Evolutionary conservation across 1,140 invertebrate species (phyloP).

Genomic region (Drosophila parvula): DNA sequence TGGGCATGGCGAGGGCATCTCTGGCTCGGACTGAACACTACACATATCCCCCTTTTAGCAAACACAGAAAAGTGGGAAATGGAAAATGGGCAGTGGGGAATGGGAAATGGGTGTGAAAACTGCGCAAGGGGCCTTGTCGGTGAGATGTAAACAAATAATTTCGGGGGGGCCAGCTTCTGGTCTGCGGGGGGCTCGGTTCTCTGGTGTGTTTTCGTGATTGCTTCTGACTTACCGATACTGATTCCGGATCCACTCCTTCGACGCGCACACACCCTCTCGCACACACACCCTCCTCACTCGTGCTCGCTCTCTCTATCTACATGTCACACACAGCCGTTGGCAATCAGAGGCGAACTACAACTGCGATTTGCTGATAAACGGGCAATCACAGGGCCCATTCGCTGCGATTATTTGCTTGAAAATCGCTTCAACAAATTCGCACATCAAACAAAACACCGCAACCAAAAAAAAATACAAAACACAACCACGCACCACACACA

Average conservation of each 20-base stretch:
- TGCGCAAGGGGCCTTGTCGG: conserved; percentile 6
- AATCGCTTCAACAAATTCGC: conserved; percentile 6
- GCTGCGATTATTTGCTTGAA: conserved; percentile 8
- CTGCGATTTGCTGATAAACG: conserved; percentile 20
- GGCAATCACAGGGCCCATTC: conserved; percentile 20
- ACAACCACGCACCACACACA: not conserved
- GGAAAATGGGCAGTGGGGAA: not conserved
- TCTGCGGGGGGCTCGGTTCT: conserved; percentile 1
- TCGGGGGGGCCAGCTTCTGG: conserved; percentile 14
- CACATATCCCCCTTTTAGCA: not conserved
- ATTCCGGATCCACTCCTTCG: conserved; percentile 46
- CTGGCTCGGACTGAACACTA: not conserved
- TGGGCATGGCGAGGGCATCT: not conserved
- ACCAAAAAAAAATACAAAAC: not conserved
- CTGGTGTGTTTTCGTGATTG: conserved; percentile 11
- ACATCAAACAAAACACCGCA: conserved; percentile 8
- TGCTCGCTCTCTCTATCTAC: conserved; percentile 22
- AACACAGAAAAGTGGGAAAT: not conserved
- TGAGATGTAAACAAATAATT: conserved; percentile 74
- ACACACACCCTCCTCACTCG: conserved; percentile 15
- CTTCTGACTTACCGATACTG: conserved; percentile 69
- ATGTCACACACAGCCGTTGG: conserved; percentile 46
- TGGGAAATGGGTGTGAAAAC: conserved; percentile 8
- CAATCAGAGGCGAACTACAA: conserved; percentile 9
- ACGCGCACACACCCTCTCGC: conserved; percentile 23